Percentiles rank a stretch among this genome's conserved stretches.
phyloP scores from a whole-genome alignment of 2,888 invertebrate genomes.

The Habrosyne pyritoides region DNA sequence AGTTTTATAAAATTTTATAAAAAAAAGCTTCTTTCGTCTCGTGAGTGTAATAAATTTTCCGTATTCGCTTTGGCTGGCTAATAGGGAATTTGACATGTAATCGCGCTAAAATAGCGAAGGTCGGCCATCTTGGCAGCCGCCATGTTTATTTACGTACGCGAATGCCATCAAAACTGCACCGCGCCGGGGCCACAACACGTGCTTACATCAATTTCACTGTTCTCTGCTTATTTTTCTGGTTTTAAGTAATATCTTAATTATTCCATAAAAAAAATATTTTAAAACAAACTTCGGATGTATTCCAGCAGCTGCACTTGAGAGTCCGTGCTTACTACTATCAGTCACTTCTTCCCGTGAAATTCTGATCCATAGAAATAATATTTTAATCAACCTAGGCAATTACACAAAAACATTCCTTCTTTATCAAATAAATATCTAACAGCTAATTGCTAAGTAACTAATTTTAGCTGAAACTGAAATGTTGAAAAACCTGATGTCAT shows the following conservation, averaged over 20 bases:
- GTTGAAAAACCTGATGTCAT: no score
- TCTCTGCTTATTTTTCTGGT: constrained; percentile 20
- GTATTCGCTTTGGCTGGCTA: constrained; percentile 50
- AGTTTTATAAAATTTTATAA: background rate
- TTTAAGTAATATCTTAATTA: background rate
- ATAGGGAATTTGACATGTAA: constrained; percentile 61
- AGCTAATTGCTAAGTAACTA: no score
- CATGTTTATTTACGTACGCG: constrained; percentile 80
- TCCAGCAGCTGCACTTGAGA: no score
- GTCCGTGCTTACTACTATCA: no score
- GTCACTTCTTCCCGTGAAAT: no score
- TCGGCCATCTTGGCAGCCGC: constrained; percentile 76
- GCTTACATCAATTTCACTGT: constrained; percentile 61
- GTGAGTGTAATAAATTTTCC: constrained; percentile 31
- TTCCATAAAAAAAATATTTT: no score
- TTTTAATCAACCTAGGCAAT: no score
- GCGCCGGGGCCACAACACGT: constrained; percentile 64
- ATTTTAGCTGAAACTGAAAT: no score
- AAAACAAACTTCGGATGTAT: no score
- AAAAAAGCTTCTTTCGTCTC: constrained; percentile 6
- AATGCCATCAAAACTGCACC: constrained; percentile 76
- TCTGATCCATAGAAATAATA: no score
- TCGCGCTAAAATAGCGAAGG: constrained; percentile 78
- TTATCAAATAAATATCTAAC: no score
- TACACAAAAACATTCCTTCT: no score